Evolutionary conservation across 2,113 vertebrate genomes (phyloP), one percentile per base, ranked within the genome.

Genomic region (Gallinago undulata): DNA sequence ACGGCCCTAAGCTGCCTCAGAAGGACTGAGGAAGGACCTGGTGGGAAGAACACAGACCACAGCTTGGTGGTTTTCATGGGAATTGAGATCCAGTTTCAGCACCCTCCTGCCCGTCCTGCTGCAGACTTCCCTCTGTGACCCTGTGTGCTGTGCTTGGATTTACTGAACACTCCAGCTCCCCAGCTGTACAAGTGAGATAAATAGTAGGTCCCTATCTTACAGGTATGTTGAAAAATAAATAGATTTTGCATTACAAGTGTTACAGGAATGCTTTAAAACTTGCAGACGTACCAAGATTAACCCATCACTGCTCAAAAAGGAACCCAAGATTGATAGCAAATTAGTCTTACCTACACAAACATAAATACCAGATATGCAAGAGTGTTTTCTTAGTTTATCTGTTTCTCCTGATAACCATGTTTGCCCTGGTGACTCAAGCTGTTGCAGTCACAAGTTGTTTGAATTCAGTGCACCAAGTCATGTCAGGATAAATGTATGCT

Each of bases 381-480:
- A 57, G 48, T 91, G 53, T 84, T 89, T 94, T 76, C 76, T 57
- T 81, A 76, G 68, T 92, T 88, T 90, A 93, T 86, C 47, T 78
- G 53, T 84, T 90, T 81, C 83, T 94, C 74, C 74, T 60, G 93
- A 93, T 93, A 96, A 96, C 56, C 11, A 10, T 24, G 28, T 89
- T 89, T 89, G 76, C 74, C 39, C 45, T 16, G 13, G 50, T 70
- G 75, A 91, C 43, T 90, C 1, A 1, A 93, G 84, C 25, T 35
- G 50, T 41, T 89, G 64, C 59, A 67, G 62, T 75, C 62, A 84
- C 48, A 84, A 84, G 53, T 39, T 87, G 53, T 73, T 92, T 56
- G 75, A 92, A 87, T 75, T 84, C 68, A 91, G 43, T 41, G 70
- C 80, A 78, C 45, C 66, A 81, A 89, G 48, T 17, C 8, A 5